phyloP scores from a whole-genome alignment of 2,888 invertebrate species.

The Chalcosyrphus nemorum region DNA sequence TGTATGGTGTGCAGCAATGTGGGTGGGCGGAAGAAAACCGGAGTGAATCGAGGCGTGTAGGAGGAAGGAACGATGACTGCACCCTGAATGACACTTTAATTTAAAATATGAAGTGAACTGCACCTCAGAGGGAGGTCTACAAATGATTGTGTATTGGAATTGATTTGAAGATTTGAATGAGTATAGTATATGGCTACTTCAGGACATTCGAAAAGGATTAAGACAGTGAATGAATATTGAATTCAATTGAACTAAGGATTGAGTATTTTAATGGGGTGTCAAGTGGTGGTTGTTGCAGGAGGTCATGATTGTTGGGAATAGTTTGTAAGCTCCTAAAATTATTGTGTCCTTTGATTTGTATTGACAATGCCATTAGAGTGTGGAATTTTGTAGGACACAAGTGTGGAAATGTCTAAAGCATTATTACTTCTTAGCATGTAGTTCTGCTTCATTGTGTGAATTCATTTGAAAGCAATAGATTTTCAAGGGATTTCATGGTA shows the following conservation, averaged over 20 bases:
- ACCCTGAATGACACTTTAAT: slow-evolving; percentile 54
- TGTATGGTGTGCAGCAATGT: slow-evolving; percentile 28
- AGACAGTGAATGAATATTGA: not conserved
- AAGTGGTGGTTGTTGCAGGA: not conserved
- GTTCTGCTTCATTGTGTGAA: not conserved
- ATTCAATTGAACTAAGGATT: not conserved
- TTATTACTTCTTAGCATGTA: not conserved
- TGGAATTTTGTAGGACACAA: not conserved
- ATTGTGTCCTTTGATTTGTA: not conserved
- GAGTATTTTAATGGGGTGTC: not conserved
- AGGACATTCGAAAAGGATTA: not conserved
- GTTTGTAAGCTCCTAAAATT: not conserved
- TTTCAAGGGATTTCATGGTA: too few relatives aligned
- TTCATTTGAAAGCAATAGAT: too few relatives aligned
- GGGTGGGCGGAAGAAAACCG: not conserved
- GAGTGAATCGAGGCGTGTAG: not conserved
- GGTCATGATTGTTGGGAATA: not conserved
- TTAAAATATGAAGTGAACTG: slow-evolving; percentile 45
- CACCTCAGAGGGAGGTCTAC: slow-evolving; percentile 16
- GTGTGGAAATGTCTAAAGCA: not conserved
- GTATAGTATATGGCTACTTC: not conserved
- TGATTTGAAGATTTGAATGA: not conserved
- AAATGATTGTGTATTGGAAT: not conserved
- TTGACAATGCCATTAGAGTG: not conserved
- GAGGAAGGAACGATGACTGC: not conserved